Evolutionary conservation across 2,888 invertebrate genomes (phyloP).

Genomic region (Muschampia plurimacula): DNA sequence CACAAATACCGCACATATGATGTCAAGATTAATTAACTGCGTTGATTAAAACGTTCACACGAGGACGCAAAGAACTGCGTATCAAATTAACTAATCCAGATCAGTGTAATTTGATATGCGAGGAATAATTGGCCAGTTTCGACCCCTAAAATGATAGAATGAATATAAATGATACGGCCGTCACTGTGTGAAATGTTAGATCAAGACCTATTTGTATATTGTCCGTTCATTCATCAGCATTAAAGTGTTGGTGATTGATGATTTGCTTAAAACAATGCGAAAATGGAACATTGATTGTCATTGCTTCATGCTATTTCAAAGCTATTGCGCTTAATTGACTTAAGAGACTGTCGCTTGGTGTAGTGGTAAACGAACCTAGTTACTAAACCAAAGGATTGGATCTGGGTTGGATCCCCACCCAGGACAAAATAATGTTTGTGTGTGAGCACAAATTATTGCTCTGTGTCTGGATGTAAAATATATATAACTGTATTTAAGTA

Average conservation of each 20-base stretch:
- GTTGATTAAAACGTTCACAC: conserved; percentile 35
- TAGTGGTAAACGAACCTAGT: too few species aligned
- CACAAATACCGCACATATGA: conserved; percentile 27
- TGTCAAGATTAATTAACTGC: conserved; percentile 32
- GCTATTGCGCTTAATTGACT: too few species aligned
- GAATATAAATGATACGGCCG: conserved; percentile 28
- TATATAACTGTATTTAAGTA: too few species aligned
- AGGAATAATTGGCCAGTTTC: conserved; percentile 18
- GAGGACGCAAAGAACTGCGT: conserved; percentile 21
- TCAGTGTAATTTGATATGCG: conserved; percentile 25
- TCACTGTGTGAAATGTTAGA: neutral
- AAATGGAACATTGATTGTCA: neutral
- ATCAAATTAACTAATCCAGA: conserved; percentile 30
- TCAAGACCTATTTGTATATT: neutral
- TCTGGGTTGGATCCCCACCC: too few species aligned
- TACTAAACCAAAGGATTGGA: too few species aligned
- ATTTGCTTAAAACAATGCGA: conserved; percentile 10
- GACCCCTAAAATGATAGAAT: conserved; percentile 22
- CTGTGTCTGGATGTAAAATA: too few species aligned
- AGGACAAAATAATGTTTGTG: too few species aligned
- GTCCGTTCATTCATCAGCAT: neutral
- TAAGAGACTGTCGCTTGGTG: too few species aligned
- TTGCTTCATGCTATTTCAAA: neutral
- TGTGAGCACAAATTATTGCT: too few species aligned
- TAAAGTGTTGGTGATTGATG: neutral